phyloP scores from a whole-genome alignment of 2,113 vertebrate genomes.

The Boulengeromyrus knoepffleri region DNA sequence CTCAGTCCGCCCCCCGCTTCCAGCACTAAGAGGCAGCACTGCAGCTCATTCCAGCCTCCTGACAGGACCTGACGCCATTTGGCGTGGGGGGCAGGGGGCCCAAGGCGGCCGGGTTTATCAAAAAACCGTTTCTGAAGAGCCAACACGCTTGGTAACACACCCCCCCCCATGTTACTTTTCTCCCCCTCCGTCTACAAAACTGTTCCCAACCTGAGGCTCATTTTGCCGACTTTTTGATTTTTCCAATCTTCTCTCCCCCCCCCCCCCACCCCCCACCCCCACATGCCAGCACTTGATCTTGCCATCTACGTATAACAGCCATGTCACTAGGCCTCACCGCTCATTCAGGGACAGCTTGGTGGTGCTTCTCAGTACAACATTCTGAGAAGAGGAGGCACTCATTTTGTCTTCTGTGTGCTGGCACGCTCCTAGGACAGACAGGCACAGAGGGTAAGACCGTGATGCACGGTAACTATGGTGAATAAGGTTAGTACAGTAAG shows the following conservation, averaged over 20 bases:
- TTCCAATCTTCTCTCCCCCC: background rate
- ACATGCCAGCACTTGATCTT: background rate
- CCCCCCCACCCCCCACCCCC: no score
- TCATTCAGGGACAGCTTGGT: constrained; percentile 79
- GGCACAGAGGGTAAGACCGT: background rate
- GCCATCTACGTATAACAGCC: background rate
- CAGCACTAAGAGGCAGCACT: background rate
- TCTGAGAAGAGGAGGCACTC: constrained; percentile 63
- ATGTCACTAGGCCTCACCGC: constrained; percentile 68
- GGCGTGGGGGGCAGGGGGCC: background rate
- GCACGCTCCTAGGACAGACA: background rate
- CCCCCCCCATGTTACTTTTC: background rate
- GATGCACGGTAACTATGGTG: background rate
- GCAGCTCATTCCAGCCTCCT: background rate
- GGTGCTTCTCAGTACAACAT: constrained; percentile 74
- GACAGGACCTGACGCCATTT: background rate
- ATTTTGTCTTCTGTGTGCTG: constrained; percentile 52
- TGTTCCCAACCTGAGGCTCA: background rate
- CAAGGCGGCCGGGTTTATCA: background rate
- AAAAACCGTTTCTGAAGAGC: background rate
- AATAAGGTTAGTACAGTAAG: background rate
- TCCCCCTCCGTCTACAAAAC: background rate
- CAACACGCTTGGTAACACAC: background rate
- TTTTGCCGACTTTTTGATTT: background rate
- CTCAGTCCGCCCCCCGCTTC: background rate